Conservation (phyloP, 2,797 vertebrate species). For the Enteromius fasciolatus region DNA sequence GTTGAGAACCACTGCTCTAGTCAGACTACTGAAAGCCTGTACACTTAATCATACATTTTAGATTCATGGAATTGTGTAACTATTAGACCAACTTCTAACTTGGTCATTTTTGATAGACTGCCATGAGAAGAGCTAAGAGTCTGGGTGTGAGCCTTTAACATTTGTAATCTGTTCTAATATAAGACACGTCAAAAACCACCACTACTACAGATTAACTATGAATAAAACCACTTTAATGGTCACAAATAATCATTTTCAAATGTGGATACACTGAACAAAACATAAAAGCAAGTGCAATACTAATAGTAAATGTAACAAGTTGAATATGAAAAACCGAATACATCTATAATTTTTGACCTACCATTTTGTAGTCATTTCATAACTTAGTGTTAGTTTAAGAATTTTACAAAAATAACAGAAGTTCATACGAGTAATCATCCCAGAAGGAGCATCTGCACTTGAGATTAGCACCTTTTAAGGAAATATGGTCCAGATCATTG, state of each 20-base stretch:
- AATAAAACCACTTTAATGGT: constrained; percentile 19
- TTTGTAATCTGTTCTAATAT: background rate
- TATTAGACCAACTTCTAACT: background rate
- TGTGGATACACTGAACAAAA: background rate
- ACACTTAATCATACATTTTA: background rate
- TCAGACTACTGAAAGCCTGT: background rate
- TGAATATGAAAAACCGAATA: background rate
- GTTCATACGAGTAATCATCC: background rate
- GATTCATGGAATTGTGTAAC: background rate
- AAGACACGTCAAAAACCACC: background rate
- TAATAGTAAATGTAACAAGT: background rate
- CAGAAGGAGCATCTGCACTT: background rate
- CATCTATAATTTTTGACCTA: background rate
- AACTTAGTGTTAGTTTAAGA: background rate
- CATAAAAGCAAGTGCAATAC: background rate
- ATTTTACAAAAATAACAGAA: background rate
- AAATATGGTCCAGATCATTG: background rate
- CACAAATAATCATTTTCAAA: background rate
- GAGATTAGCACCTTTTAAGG: background rate
- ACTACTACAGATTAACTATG: background rate
- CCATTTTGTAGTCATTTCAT: background rate
- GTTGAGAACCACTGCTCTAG: background rate
- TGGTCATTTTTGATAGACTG: background rate
- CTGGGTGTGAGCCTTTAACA: background rate
- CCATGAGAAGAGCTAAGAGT: too few species aligned